Conservation (phyloP, 2,888 invertebrate species). For the Clivina fossor region DNA sequence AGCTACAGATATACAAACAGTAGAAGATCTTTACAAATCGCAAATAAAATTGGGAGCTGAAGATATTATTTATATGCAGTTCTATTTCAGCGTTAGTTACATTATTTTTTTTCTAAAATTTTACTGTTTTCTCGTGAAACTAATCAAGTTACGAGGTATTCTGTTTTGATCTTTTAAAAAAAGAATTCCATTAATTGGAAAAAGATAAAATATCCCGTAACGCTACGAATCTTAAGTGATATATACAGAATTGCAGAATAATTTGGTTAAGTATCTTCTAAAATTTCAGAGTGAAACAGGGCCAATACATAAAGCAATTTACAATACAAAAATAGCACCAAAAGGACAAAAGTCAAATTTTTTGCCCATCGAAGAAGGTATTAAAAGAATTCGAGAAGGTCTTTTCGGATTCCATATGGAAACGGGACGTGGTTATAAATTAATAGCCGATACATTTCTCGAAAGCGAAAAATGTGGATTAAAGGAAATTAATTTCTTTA, state of each 20-base stretch:
- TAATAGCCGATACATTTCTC: slow-evolving; percentile 62
- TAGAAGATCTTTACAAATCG: slow-evolving; percentile 56
- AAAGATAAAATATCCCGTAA: not conserved
- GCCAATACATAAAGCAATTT: slow-evolving; percentile 59
- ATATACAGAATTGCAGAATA: not conserved
- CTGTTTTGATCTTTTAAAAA: too few relatives aligned
- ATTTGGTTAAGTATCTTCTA: too few relatives aligned
- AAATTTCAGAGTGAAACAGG: slow-evolving; percentile 59
- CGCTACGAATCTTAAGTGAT: not conserved
- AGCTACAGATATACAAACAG: slow-evolving; percentile 55
- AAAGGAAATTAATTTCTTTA: slow-evolving; percentile 59
- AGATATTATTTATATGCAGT: slow-evolving; percentile 54
- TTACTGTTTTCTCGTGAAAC: too few relatives aligned
- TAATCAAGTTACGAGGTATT: too few relatives aligned
- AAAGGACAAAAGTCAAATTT: slow-evolving; percentile 57
- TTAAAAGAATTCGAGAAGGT: slow-evolving; percentile 58
- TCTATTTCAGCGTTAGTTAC: slow-evolving; percentile 61
- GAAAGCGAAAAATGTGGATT: slow-evolving; percentile 69
- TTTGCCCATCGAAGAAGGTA: slow-evolving; percentile 60
- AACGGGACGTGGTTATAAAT: slow-evolving; percentile 62
- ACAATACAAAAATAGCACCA: slow-evolving; percentile 61
- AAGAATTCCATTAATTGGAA: too few relatives aligned
- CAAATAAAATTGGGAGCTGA: slow-evolving; percentile 60
- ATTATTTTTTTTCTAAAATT: not conserved
- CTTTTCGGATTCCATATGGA: slow-evolving; percentile 67